A percentile compares a stretch with the other conserved stretches of the same genome.
phyloP scores from a whole-genome alignment of 1,140 invertebrate species.

The Chelonus insularis region DNA sequence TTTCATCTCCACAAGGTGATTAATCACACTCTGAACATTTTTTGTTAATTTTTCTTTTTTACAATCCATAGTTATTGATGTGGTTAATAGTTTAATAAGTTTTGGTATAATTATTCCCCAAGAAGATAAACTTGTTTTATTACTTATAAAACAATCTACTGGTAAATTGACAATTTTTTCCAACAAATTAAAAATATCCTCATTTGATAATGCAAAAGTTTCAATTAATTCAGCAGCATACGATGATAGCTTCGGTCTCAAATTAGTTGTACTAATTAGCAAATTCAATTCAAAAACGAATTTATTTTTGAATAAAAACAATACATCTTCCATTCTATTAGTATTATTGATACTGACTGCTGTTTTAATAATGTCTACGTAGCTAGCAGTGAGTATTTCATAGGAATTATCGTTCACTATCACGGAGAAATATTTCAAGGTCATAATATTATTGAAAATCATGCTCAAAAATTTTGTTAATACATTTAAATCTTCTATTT shows the following conservation, averaged over 20 bases:
- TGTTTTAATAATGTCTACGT: too few relatives aligned
- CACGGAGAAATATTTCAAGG: not conserved
- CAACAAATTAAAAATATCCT: constrained; percentile 37
- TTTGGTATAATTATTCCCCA: constrained; percentile 42
- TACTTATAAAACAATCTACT: constrained; percentile 31
- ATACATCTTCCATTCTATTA: too few relatives aligned
- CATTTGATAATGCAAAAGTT: constrained; percentile 35
- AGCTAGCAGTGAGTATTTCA: not conserved
- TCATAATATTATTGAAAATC: not conserved
- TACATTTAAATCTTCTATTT: constrained; percentile 1
- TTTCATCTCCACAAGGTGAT: constrained; percentile 37
- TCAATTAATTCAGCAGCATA: constrained; percentile 33
- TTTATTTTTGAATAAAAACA: too few relatives aligned
- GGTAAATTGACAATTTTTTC: constrained; percentile 34
- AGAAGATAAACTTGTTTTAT: constrained; percentile 40
- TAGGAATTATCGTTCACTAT: not conserved
- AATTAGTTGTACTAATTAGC: not conserved
- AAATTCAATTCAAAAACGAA: too few relatives aligned
- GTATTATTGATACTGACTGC: too few relatives aligned
- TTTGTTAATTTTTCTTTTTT: too few relatives aligned
- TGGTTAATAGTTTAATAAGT: constrained; percentile 43
- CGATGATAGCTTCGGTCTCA: too few relatives aligned
- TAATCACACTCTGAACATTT: constrained; percentile 23
- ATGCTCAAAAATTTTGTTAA: constrained; percentile 21
- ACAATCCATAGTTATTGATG: too few relatives aligned